phyloP scores from a whole-genome alignment of 2,797 vertebrate genomes.

The Lemur catta region DNA sequence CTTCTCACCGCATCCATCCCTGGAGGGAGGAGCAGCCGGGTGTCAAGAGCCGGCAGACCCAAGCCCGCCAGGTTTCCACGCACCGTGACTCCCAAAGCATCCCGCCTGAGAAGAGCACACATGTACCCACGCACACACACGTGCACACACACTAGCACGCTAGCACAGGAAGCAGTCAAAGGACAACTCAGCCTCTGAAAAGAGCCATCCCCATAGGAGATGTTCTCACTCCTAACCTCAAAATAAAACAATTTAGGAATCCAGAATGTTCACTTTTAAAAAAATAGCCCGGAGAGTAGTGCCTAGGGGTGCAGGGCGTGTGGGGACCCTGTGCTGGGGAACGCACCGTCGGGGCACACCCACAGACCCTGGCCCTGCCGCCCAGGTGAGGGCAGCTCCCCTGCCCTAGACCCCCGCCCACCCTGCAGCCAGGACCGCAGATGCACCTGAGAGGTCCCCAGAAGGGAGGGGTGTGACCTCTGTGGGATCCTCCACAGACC shows the following conservation, averaged over 20 bases:
- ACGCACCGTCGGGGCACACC: neutral
- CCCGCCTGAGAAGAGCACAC: neutral
- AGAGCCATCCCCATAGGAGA: neutral
- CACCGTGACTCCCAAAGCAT: neutral
- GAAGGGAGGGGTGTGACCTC: neutral
- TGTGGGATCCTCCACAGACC: too few species aligned
- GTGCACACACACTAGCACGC: too few species aligned
- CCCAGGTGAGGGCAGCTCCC: neutral
- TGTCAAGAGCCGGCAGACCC: constrained; percentile 59
- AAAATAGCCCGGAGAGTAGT: too few species aligned
- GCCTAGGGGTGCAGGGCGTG: too few species aligned
- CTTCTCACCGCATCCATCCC: neutral
- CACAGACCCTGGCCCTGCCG: neutral
- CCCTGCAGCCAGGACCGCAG: neutral
- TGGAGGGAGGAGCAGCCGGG: constrained; percentile 7
- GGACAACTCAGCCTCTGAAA: neutral
- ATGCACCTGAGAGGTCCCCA: neutral
- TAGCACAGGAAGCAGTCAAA: neutral
- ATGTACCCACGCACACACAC: too few species aligned
- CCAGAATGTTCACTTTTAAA: neutral
- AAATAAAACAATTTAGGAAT: neutral
- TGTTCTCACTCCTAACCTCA: neutral
- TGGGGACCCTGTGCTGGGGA: neutral
- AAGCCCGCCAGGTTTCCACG: constrained; percentile 66
- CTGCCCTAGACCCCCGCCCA: neutral